Evolutionary conservation across 2,888 invertebrate species (phyloP).

Genomic region (Pardosa pseudoannulata): DNA sequence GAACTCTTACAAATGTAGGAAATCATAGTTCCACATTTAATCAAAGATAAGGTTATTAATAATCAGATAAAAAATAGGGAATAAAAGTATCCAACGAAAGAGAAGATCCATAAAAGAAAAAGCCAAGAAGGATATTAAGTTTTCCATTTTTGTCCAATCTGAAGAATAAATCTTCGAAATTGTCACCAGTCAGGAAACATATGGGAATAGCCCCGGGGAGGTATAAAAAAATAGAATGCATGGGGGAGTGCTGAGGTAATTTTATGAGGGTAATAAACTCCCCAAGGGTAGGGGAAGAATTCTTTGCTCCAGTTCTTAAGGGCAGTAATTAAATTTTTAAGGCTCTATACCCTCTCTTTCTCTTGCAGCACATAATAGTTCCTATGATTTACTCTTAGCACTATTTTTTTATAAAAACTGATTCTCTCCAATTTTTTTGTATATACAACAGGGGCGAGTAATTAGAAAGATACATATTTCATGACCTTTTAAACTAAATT

Average conservation of each 20-base stretch:
- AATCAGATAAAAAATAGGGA: background rate
- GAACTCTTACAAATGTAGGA: no score
- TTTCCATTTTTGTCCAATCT: background rate
- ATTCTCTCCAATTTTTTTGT: no score
- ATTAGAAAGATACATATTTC: no score
- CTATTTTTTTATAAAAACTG: no score
- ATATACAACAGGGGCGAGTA: no score
- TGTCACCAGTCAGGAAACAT: background rate
- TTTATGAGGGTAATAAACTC: conserved; percentile 14
- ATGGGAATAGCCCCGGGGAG: background rate
- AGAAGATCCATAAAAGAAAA: no score
- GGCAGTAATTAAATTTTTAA: background rate
- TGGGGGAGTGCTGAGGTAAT: background rate
- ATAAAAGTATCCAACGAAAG: background rate
- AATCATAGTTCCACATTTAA: no score
- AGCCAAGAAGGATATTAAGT: background rate
- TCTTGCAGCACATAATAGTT: no score
- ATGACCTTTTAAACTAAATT: no score
- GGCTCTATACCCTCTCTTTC: background rate
- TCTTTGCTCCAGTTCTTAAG: background rate
- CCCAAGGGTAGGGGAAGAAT: background rate
- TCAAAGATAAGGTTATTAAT: no score
- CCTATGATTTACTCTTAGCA: no score
- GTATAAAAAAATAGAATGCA: background rate
- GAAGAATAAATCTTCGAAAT: background rate